phyloP scores from a whole-genome alignment of 2,113 vertebrate genomes.

The Nothobranchius kuhntae region DNA sequence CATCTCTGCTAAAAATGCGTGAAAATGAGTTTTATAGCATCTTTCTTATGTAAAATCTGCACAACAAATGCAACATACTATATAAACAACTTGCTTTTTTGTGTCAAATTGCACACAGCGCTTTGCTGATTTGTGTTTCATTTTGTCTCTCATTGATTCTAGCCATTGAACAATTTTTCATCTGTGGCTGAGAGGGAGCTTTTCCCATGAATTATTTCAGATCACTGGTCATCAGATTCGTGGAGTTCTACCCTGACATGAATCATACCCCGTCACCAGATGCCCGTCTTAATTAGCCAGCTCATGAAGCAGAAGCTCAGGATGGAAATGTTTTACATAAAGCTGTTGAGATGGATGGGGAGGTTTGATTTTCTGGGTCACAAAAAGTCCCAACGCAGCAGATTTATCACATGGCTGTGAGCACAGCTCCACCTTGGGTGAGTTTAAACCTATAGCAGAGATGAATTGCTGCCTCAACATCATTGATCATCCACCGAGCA shows the following conservation, averaged over 20 bases:
- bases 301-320: conserved; percentile 15
- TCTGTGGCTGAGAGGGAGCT: neutral
- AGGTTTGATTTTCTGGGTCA: conserved; percentile 54
- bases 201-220: conserved; percentile 42
- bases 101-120: neutral
- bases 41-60: conserved; percentile 11
- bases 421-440: conserved; percentile 34
- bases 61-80: conserved; percentile 5
- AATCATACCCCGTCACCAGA: conserved; percentile 32
- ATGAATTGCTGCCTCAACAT: conserved; percentile 63
- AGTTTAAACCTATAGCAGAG: conserved; percentile 61
- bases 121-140: conserved; percentile 27
- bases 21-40: neutral
- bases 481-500: conserved; percentile 67
- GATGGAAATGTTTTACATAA: conserved; percentile 53
- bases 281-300: conserved; percentile 45
- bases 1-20: neutral
- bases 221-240: conserved; percentile 6
- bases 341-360: conserved; percentile 59
- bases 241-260: conserved; percentile 23
- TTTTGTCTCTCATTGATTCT: conserved; percentile 16
- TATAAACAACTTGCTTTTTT: neutral
- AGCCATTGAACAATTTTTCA: conserved; percentile 21
- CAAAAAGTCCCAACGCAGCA: conserved; percentile 38
- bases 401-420: conserved; percentile 56